These are phyloP conservation scores for Malthinus seriepunctatus DNA, from an alignment of 2,888 invertebrate species.

Conservation along the genomic window DNA sequence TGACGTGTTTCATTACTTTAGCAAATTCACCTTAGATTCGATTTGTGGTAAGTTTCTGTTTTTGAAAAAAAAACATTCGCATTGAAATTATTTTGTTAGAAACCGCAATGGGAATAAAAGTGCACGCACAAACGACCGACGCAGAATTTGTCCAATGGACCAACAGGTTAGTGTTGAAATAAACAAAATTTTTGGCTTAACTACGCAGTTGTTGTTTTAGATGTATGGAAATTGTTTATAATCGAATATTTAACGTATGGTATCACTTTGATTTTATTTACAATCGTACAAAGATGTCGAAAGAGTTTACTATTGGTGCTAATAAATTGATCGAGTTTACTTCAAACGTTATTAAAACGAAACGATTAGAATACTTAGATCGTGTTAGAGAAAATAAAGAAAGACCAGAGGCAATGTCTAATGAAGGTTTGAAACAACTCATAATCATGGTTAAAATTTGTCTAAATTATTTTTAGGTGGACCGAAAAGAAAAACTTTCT, in stretches of 20 bases:
- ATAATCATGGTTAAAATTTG: too few species aligned
- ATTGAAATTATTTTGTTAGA: slow-evolving; percentile 53
- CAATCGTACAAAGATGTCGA: neutral
- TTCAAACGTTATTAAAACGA: too few species aligned
- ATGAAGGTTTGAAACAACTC: too few species aligned
- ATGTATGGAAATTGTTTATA: neutral
- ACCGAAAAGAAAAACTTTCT: slow-evolving; percentile 49
- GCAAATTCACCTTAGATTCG: neutral
- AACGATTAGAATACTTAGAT: too few species aligned
- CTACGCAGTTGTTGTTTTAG: neutral
- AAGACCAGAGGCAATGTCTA: too few species aligned
- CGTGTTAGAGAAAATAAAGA: too few species aligned
- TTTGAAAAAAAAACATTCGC: neutral
- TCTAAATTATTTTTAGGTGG: neutral
- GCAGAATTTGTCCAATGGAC: slow-evolving; percentile 55
- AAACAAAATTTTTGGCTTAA: neutral
- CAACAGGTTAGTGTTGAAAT: slow-evolving; percentile 33
- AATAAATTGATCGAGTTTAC: too few species aligned
- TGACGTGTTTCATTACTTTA: slow-evolving; percentile 55
- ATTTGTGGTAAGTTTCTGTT: neutral
- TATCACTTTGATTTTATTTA: neutral
- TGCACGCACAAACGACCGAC: slow-evolving; percentile 62
- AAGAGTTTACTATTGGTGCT: neutral
- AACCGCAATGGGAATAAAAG: slow-evolving; percentile 72
- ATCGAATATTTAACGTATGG: neutral